Evolutionary conservation across 1,140 invertebrate genomes (phyloP), one percentile per base, ranked within the genome.

Genomic region (Aleiodes sp.): DNA sequence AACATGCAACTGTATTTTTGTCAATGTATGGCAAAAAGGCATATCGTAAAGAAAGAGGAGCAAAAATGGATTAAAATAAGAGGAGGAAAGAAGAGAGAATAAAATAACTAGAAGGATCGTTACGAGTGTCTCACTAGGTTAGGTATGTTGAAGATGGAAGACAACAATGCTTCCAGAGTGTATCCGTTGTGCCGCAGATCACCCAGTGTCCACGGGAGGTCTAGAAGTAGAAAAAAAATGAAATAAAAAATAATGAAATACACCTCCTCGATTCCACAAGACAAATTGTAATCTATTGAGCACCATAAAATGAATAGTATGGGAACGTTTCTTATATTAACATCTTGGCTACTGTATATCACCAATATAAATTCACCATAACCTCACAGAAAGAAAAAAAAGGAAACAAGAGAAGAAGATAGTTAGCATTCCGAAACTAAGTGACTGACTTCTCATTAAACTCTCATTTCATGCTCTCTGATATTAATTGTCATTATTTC

Each of bases 251-350:
- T 31, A 52, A 61, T 62, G 65, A 63, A 52, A 73, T 74, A 52
- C 4, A 66, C 14, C 14, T 63, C 74, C 69, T 75, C 77, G 71
- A 76, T 81, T 78, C 70, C 75, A 10, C 35, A 75, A 80, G 83
- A 84, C 84, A 83, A 85, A 83, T 85, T 84, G 75, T 85, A 83
- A 84, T 82, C 80, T 82, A 84, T 85, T 80, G 72, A 76, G 78
- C 81, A 68, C 70, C 61, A 56, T 68, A 68, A 71, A 59, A 75
- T 80, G 77, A 80, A 75, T 80, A 80, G 77, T 79, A 78, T 67
- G 69, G 12, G 31, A 67, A 29, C 14, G 14, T 28, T 35, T 56
- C 21, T 26, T 24, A 3, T 1, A 7, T 33, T 1, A 56, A 24
- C 6, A 35, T 70, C 37, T 10, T 21, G 9, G 33, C 29, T 37